Percentiles rank a stretch among this genome's conserved stretches.
These are phyloP conservation scores for Suncus etruscus DNA, from an alignment of 2,113 vertebrate genomes.

Conservation along the genomic window DNA sequence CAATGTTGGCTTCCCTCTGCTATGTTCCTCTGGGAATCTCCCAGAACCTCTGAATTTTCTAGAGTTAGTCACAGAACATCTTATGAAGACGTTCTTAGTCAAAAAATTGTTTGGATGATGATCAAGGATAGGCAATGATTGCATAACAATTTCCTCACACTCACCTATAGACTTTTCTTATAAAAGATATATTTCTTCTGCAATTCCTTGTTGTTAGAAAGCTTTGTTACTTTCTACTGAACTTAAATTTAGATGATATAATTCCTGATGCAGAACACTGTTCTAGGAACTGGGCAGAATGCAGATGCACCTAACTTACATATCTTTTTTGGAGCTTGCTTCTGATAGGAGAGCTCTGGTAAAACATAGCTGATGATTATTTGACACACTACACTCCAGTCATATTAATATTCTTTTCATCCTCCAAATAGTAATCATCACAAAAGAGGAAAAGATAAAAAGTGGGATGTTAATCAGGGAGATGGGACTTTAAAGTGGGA, in stretches of 20 bases:
- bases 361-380: not conserved
- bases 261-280: not conserved
- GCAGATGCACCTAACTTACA: no score
- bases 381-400: not conserved
- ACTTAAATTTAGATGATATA: not conserved
- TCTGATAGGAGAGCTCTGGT: not conserved
- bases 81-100: no score
- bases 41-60: no score
- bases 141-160: no score
- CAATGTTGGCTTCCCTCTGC: no score
- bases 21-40: no score
- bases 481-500: not conserved
- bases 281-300: not conserved
- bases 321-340: not conserved
- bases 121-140: no score
- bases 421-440: conserved; percentile 17
- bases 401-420: not conserved
- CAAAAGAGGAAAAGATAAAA: conserved; percentile 17
- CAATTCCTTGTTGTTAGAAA: not conserved
- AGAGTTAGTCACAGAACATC: no score
- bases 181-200: not conserved
- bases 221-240: not conserved
- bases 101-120: no score
- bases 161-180: no score
- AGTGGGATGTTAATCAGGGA: not conserved